Evolutionary conservation across 2,888 invertebrate species (phyloP), one percentile per base, ranked within the genome.

Genomic region (Hipparchia sbordonii): DNA sequence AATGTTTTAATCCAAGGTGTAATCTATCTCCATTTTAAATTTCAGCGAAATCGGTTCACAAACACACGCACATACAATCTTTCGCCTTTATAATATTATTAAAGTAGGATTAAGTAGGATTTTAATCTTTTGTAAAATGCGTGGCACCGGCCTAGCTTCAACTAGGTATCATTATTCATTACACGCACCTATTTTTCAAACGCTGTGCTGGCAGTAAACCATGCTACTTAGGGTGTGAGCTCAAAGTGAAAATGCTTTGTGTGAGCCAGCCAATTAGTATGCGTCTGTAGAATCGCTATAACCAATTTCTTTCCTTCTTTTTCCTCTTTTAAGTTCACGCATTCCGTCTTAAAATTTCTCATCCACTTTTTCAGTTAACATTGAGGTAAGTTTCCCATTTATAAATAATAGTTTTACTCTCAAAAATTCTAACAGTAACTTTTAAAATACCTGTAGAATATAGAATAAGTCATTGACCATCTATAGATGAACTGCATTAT

Each of bases 231-330:
- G 59, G 2, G 39, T 62, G 13, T 46, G 62, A 46, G 46, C 2
- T 62, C 62, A 46, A 62, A 62, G 48, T 13, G 46, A 48, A 62
- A 4, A 46, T 13, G 13, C 46, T 62, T 62, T 48, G 46, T 62
- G 46, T 7, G 46, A 62, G 62, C 62, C 62, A 48, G 48, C 62
- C 46, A 48, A 48, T 62, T 13, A 62, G 48, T 60, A 39, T 60
- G 59, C 33, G 59, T 23, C 8, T 59, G 10, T 60, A 39, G 10
- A 33, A 39, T 60, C 33, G 39, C 59, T 5, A 33, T 60, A 10
- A 60, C 9, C 10, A 39, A 60, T 60, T 60, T 57, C 23, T 23
- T 13, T 7, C 2, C 13, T 23, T 6, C 23, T 8, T 57, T 13
- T 8, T 57, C 13, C 57, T 57, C 57, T 7, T 23, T 57, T 23